Conservation (phyloP, 2,888 invertebrate genomes). For the Noctuana brunneofusca region DNA sequence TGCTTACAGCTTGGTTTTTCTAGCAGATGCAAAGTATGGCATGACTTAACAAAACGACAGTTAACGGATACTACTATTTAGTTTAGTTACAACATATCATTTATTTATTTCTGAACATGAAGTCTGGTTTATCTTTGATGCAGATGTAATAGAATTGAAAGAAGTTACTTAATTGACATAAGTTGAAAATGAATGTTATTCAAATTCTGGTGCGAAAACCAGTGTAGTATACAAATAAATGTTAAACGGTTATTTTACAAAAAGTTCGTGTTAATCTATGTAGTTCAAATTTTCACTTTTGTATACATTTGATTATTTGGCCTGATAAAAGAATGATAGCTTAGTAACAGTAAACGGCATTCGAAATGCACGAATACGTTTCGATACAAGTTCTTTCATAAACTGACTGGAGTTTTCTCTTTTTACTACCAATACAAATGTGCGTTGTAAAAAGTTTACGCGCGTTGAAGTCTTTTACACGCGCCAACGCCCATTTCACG, state of each 20-base stretch:
- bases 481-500: conserved; percentile 2
- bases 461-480: conserved; percentile 42
- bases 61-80: too few relatives aligned
- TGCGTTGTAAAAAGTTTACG: conserved; percentile 10
- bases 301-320: conserved; percentile 11
- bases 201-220: too few relatives aligned
- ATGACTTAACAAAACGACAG: too few relatives aligned
- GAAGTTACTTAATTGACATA: too few relatives aligned
- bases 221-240: not conserved
- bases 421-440: conserved; percentile 7
- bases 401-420: conserved; percentile 14
- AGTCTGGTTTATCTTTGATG: too few relatives aligned
- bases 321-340: not conserved
- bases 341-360: conserved; percentile 11
- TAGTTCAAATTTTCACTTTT: conserved; percentile 7
- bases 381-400: conserved; percentile 10
- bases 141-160: too few relatives aligned
- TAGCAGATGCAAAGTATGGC: too few relatives aligned
- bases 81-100: too few relatives aligned
- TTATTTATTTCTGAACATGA: too few relatives aligned
- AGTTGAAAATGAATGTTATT: too few relatives aligned
- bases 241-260: not conserved
- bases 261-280: not conserved
- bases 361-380: conserved; percentile 9
- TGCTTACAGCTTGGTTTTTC: too few relatives aligned